Evolutionary conservation across 1,140 invertebrate genomes (phyloP).

Genomic region (Bombus impatiens): DNA sequence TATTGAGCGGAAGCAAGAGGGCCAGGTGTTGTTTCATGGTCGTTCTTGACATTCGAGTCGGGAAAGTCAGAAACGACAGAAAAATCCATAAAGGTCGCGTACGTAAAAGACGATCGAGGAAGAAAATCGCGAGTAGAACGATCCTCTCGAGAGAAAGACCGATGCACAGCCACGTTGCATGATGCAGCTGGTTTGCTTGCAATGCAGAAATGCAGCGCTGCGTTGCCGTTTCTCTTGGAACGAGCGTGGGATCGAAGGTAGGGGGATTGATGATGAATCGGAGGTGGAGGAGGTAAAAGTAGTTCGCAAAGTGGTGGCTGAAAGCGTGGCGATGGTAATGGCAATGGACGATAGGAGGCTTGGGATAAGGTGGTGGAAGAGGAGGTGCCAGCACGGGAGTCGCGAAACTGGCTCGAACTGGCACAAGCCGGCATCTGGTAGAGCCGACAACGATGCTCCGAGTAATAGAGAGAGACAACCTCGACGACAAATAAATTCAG

Average conservation of each 20-base stretch:
- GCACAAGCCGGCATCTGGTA: conserved; percentile 68
- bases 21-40: background rate
- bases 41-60: too few relatives aligned
- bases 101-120: background rate
- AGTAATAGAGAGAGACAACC: conserved; percentile 21
- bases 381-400: conserved; percentile 46
- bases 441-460: conserved; percentile 54
- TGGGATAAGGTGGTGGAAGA: conserved; percentile 32
- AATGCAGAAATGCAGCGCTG: conserved; percentile 22
- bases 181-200: background rate
- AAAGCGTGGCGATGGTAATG: conserved; percentile 49
- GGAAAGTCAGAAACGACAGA: too few relatives aligned
- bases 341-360: conserved; percentile 43
- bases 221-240: conserved; percentile 25
- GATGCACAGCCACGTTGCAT: too few relatives aligned
- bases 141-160: background rate
- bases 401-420: conserved; percentile 76
- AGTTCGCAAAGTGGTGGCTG: conserved; percentile 24
- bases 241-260: background rate
- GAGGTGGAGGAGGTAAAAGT: conserved; percentile 12
- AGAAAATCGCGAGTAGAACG: background rate
- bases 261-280: conserved; percentile 17
- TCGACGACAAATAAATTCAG: conserved; percentile 66
- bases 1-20: background rate
- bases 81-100: background rate